phyloP scores from a whole-genome alignment of 2,888 invertebrate genomes.

The Tenthredo mesomela region DNA sequence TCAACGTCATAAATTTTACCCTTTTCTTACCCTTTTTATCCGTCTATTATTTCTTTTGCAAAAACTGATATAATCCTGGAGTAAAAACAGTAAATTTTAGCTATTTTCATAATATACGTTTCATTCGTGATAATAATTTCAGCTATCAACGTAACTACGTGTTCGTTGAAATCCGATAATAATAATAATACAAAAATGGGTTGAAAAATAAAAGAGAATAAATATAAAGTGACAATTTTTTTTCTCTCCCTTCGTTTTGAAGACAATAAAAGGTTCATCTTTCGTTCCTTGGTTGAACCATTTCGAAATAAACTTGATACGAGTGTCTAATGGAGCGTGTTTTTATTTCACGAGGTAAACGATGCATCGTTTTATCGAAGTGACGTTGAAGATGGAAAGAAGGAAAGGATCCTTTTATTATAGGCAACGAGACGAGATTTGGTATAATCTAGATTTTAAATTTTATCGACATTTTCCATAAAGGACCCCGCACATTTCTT shows the following conservation, averaged over 20 bases:
- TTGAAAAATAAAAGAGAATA: neutral
- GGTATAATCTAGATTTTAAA: neutral
- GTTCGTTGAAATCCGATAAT: neutral
- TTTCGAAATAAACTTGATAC: neutral
- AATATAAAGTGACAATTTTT: neutral
- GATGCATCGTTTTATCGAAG: conserved; percentile 3
- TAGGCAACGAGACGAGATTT: neutral
- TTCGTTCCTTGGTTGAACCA: neutral
- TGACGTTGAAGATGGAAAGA: neutral
- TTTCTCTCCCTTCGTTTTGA: neutral
- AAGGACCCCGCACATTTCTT: no score
- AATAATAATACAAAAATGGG: neutral
- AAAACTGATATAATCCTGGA: no score
- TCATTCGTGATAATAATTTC: no score
- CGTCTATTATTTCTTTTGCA: neutral
- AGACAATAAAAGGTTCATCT: neutral
- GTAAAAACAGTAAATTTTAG: no score
- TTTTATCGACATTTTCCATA: neutral
- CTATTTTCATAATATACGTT: no score
- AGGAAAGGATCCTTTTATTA: neutral
- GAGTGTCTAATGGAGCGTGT: neutral
- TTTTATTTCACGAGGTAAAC: neutral
- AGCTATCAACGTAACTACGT: no score
- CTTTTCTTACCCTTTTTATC: neutral
- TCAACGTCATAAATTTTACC: conserved; percentile 23